Base-by-base conservation (phyloP, 2,888 invertebrate species). In the Cosmopolites sordidus region DNA sequence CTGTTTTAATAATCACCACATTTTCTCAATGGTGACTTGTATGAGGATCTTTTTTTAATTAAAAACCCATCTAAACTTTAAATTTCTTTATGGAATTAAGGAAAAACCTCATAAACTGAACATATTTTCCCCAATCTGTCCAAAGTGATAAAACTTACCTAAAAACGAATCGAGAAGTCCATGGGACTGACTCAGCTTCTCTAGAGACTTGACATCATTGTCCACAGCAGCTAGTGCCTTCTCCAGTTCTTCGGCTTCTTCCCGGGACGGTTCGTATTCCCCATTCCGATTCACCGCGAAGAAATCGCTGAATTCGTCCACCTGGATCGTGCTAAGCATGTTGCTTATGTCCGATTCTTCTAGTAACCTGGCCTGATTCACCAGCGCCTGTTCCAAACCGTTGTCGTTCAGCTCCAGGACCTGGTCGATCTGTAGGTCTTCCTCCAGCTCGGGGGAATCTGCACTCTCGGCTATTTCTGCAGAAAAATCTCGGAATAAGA, bases 241-340 rank as follows among this genome's bases (percentile, higher is more conserved):
- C 69, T 92, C 92, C 64, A 93, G 74, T 71, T 92, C 92, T 61
- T 92, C 92, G 29, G 90, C 86, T 73, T 93, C 92, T 68, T 90
- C 92, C 69, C 83, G 80, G 43, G 85, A 81, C 30, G 85, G 84
- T 64, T 82, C 81, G 64, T 83, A 83, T 60, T 83, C 83, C n/a
- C 84, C 84, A 69, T 84, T 85, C 70, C 83, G 82, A 69, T 83
- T 82, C 66, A 81, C 83, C 82, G 84, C 81, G 74, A 89, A 89
- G 48, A 90, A 78, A 70, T 90, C 90, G 71, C 85, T 88, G 73
- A 91, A 89, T 67, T 89, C 88, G 71, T 89, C 89, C 56, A 87
- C 85, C 58, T 87, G 87, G 66, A 89, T 79, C 66, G 85, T 86
- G 73, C 84, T 88, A 55, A 89, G 78, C 57, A 89, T 87, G 67